Evolutionary conservation across 2,113 vertebrate species (phyloP), one percentile per base, ranked within the genome.

Genomic region (Ceuthmochares aereus): DNA sequence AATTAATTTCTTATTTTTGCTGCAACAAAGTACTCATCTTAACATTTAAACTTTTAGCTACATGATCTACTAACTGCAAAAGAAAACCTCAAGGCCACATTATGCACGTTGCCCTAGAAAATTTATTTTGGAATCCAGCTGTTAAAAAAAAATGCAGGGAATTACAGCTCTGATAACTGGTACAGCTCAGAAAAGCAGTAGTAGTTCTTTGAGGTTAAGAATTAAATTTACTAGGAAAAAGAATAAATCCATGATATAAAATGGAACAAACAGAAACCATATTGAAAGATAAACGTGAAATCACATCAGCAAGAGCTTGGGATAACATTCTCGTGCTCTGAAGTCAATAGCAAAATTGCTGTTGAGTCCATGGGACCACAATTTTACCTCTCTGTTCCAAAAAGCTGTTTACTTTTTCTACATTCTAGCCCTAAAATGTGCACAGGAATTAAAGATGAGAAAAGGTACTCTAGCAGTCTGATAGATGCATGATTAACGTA

Each of bases 101-200:
- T 80, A 93, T 51, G 25, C 51, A 86, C 29, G 20, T 77, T 91
- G 42, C 49, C 56, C 64, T 95, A 84, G 72, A 84, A 96, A 90
- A 90, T 60, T 29, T 52, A 72, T 72, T 78, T 95, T 81, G 63
- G 37, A 75, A 78, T 88, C 86, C 60, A 72, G 52, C 43, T 67
- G 36, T 45, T 73, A 85, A 95, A 93, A 82, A 54, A 56, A 74
- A 74, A 72, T 45, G 19, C 22, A 63, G 32, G 49, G 67, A 90
- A 70, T 88, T 78, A 84, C 37, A 92, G 32, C 23, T 92, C 75
- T 56, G 64, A 43, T 72, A 84, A 80, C 23, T 19, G 6, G 32
- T 75, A 78, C 37, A 82, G 72, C 37, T 90, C 13, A n/a, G 55
- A 77, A 73, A 93, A 89, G 12, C 49, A 74, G 43, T 70, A 82